Conservation (phyloP, 2,113 vertebrate genomes). For the Limnothrissa miodon region DNA sequence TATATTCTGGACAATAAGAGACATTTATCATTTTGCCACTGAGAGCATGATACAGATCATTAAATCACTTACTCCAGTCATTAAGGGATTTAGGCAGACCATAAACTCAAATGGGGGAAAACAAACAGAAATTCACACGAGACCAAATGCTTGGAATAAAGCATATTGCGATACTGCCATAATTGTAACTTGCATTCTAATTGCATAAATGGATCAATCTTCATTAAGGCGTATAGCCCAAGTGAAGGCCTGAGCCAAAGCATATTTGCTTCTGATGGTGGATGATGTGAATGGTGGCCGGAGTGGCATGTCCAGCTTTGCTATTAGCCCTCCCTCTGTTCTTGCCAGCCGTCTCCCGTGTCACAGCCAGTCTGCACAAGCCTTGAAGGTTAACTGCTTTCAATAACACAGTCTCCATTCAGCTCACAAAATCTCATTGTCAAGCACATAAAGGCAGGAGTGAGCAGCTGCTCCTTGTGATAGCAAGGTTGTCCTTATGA, state of each 20-base stretch:
- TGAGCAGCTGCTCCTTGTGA: slow-evolving; percentile 61
- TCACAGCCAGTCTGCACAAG: neutral
- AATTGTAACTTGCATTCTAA: neutral
- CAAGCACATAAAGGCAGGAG: slow-evolving; percentile 50
- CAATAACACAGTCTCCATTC: slow-evolving; percentile 17
- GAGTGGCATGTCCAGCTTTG: slow-evolving; percentile 1
- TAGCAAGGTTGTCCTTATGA: slow-evolving; percentile 13
- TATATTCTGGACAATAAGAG: neutral
- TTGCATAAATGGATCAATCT: neutral
- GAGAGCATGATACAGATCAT: neutral
- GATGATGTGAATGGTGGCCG: neutral
- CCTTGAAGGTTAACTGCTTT: slow-evolving; percentile 18
- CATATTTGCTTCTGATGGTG: neutral
- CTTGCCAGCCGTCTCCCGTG: neutral
- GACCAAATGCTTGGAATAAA: neutral
- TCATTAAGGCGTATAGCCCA: neutral
- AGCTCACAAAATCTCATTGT: slow-evolving; percentile 16
- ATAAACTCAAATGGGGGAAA: neutral
- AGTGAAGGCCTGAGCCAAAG: neutral
- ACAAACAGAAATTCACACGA: neutral
- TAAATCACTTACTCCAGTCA: neutral
- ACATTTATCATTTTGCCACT: neutral
- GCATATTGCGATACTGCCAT: neutral
- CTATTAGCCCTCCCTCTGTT: neutral
- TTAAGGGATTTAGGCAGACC: neutral